Base-by-base conservation (phyloP, 2,888 invertebrate species). In the Cinara cedri region DNA sequence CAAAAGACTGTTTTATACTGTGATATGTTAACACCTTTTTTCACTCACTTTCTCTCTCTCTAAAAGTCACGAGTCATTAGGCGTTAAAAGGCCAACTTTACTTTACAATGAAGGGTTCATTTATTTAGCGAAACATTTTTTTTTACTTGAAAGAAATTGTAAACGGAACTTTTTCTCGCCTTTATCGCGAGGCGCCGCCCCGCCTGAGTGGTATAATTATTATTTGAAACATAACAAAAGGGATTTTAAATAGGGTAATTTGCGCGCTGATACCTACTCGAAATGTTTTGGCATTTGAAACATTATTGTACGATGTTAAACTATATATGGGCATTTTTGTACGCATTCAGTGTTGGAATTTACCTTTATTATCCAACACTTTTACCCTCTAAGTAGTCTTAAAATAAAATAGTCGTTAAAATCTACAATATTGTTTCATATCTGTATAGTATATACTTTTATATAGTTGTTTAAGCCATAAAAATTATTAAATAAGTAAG, bases 51-150 rank as follows among this genome's bases (percentile, higher is more conserved):
- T 3, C 34, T 34, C 6, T 76, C 6, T 57, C 19, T 68, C 3
- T 16, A 68, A 66, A 78, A 60, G 55, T 78, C 49, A 6, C 34
- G 34, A 57, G 57, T 60, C 68, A 49, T 78, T 78, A 78, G n/a
- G 49, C 60, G 34, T 68, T 54, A 60, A 78, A 78, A 78, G 78
- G 78, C 49, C 78, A 78, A 78, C 68, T 49, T n/a, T 65, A 42
- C 54, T 49, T n/a, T 65, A 42, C 54, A 24, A 42, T 44, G 60
- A 70, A 78, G 21, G 55, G 46, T 66, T 66, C 55, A 55, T 68
- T 78, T 78, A 49, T 68, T 68, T 49, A 49, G 57, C n/a, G 9
- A 57, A 34, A 66, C 66, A 9, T 26, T n/a, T 42, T 55, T 76
- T 75, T 65, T 65, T 55, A n/a, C 51, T 44, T 19, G 6, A 66